Evolutionary conservation across 2,113 vertebrate species (phyloP), one percentile per base, ranked within the genome.

Genomic region (Bufo gargarizans): DNA sequence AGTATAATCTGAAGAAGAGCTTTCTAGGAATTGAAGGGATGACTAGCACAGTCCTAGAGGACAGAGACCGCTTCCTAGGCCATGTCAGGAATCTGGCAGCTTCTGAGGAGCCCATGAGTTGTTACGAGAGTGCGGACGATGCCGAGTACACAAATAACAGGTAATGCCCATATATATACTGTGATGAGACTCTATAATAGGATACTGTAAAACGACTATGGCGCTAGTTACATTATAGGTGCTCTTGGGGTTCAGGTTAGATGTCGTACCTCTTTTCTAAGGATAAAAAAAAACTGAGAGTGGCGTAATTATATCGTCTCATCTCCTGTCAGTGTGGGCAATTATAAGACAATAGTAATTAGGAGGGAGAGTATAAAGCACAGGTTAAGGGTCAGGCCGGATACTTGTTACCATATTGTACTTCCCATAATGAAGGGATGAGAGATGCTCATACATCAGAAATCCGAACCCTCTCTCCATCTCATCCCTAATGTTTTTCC

Each of bases 351-450:
- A 94, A 93, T 92, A 93, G 91, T 92, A 94, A 92, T 92, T 93
- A 92, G 86, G 84, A 87, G 50, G 85, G 55, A 59, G 78, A 92
- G 82, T 88, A 92, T 94, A 96, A 94, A 93, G 94, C 87, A 92
- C 91, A 92, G 86, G 93, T 91, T 92, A 94, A 93, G 92, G 91
- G 94, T 91, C 91, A 91, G 84, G 91, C 93, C 95, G 95, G 95
- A 96, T 97, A 96, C 96, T 96, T 95, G 94, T 95, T 93, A 95
- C 91, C 93, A 94, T 96, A 96, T 94, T 95, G 93, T 95, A 93
- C 95, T 95, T 96, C 96, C 93, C 92, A 95, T 96, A 97, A 97
- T 97, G 95, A 96, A 93, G 92, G 94, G 96, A 96, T 97, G 96
- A 97, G 95, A 97, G 96, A 94, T 95, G 93, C 91, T 92, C 96